Percentiles rank a stretch among this genome's conserved stretches.
These are phyloP conservation scores for Trichogramma evanescens DNA, from an alignment of 2,888 invertebrate species.

Conservation along the genomic window DNA sequence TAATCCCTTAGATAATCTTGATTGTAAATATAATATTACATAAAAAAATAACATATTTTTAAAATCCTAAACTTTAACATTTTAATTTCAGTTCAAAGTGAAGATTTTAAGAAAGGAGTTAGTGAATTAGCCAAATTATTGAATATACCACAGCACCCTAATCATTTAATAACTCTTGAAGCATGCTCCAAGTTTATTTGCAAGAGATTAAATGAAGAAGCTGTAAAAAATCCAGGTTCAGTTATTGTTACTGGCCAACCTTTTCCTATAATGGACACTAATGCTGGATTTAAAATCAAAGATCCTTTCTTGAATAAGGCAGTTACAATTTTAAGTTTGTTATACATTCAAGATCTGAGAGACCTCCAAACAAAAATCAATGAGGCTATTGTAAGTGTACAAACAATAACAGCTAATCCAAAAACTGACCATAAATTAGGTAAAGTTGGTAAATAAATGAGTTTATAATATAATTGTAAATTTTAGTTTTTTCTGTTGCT, in stretches of 20 bases:
- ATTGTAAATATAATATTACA: conserved; percentile 60
- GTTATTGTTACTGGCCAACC: conserved; percentile 57
- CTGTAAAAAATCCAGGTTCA: conserved; percentile 53
- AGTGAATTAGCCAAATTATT: conserved; percentile 70
- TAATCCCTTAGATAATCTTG: conserved; percentile 78
- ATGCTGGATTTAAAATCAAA: conserved; percentile 60
- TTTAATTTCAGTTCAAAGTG: conserved; percentile 63
- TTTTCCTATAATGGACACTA: conserved; percentile 62
- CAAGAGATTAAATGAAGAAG: conserved; percentile 55
- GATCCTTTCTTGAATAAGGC: conserved; percentile 63
- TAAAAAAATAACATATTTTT: not conserved
- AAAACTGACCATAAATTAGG: conserved; percentile 92
- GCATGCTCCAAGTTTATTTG: conserved; percentile 60
- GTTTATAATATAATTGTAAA: not conserved
- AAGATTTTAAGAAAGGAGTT: conserved; percentile 78
- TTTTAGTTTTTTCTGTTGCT: not conserved
- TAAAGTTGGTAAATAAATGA: conserved; percentile 69
- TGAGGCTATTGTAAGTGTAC: conserved; percentile 86
- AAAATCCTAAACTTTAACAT: not conserved
- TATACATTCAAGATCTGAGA: conserved; percentile 78
- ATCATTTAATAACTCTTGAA: conserved; percentile 69
- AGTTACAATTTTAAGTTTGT: conserved; percentile 68
- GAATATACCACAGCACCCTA: conserved; percentile 72
- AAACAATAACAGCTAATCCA: conserved; percentile 90
- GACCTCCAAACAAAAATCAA: conserved; percentile 89